phyloP scores from a whole-genome alignment of 2,797 vertebrate species.

The Anguilla marmorata region DNA sequence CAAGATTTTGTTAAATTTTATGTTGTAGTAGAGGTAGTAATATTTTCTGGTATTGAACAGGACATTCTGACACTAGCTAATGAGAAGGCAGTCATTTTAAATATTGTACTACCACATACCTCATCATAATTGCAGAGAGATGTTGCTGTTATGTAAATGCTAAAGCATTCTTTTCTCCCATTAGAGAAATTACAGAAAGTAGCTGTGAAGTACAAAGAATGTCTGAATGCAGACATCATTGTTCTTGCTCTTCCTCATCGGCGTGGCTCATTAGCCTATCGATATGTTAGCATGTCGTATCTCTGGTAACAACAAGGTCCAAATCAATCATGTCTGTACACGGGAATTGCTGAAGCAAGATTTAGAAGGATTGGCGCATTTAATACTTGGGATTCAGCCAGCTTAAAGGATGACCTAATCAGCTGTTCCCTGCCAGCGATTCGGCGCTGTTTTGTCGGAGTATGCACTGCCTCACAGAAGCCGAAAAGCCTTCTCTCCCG shows the following conservation, averaged over 20 bases:
- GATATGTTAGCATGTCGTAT: conserved; percentile 48
- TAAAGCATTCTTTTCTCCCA: neutral
- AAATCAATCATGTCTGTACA: conserved; percentile 62
- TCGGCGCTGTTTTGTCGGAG: conserved; percentile 47
- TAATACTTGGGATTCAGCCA: conserved; percentile 61
- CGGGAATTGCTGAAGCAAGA: conserved; percentile 58
- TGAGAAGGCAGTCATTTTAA: neutral
- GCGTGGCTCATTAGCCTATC: conserved; percentile 53
- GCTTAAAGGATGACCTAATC: conserved; percentile 70
- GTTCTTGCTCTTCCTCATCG: conserved; percentile 34
- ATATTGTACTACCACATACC: neutral
- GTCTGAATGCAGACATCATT: conserved; percentile 4
- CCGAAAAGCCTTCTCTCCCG: conserved; percentile 44
- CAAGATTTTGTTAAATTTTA: neutral
- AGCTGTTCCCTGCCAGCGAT: conserved; percentile 64
- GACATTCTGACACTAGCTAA: neutral
- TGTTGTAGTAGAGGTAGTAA: neutral
- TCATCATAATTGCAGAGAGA: neutral
- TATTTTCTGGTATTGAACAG: conserved; percentile 7
- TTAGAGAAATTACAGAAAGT: conserved; percentile 21
- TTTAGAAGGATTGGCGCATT: conserved; percentile 60
- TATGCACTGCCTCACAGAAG: conserved; percentile 40
- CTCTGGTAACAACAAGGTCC: conserved; percentile 53
- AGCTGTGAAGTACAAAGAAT: neutral
- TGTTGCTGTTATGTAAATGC: neutral